A percentile compares a stretch with the other conserved stretches of the same genome.
These are phyloP conservation scores for Nerophis ophidion DNA, from an alignment of 2,113 vertebrate genomes.

Conservation along the genomic window DNA sequence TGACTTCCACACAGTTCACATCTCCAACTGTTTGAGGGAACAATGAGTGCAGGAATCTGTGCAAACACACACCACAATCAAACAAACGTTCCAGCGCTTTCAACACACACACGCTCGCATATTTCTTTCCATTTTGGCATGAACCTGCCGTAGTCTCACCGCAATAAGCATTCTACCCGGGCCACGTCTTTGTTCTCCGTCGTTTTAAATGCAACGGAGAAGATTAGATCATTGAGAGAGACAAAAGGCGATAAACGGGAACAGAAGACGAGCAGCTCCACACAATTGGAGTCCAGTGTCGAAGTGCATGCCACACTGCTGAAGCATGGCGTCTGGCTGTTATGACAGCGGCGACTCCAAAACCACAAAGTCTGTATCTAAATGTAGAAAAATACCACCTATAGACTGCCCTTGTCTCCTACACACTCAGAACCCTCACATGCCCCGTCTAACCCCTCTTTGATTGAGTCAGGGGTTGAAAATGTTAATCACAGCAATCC, in stretches of 20 bases:
- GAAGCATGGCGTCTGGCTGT: slow-evolving; percentile 58
- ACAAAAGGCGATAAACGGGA: slow-evolving; percentile 4
- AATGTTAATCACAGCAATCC: too few species aligned
- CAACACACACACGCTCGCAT: background rate
- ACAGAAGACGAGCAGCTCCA: background rate
- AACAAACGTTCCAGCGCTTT: slow-evolving; percentile 1
- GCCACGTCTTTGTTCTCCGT: background rate
- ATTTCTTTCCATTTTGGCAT: background rate
- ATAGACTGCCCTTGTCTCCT: slow-evolving; percentile 26
- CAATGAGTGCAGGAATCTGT: background rate
- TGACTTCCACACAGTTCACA: background rate
- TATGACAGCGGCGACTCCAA: slow-evolving; percentile 54
- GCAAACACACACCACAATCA: background rate
- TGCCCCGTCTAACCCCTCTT: background rate
- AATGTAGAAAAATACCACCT: slow-evolving; percentile 52
- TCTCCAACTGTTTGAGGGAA: background rate
- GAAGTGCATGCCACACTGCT: slow-evolving; percentile 46
- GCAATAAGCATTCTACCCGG: background rate
- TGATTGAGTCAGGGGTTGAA: too few species aligned
- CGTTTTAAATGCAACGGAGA: background rate
- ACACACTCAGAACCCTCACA: slow-evolving; percentile 22
- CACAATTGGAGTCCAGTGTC: slow-evolving; percentile 15
- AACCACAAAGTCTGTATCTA: slow-evolving; percentile 54
- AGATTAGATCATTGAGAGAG: background rate
- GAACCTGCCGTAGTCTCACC: background rate